phyloP scores from a whole-genome alignment of 2,888 invertebrate genomes.

The Congeria kusceri region DNA sequence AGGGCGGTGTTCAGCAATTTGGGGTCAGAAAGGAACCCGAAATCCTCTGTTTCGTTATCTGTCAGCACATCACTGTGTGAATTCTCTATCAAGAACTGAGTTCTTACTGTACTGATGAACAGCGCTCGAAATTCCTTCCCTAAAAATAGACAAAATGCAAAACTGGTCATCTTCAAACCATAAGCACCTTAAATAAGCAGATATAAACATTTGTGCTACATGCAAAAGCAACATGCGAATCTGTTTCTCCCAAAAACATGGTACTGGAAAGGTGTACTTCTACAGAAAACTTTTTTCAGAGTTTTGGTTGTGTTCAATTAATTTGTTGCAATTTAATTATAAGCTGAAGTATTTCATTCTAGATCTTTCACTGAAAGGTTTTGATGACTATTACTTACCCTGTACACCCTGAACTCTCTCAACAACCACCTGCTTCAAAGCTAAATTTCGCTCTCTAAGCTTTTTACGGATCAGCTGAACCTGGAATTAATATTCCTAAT shows the following conservation, averaged over 20 bases:
- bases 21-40: constrained; percentile 82
- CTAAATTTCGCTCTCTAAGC: constrained; percentile 68
- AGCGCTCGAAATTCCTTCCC: constrained; percentile 83
- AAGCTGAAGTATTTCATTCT: no score
- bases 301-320: no score
- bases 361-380: no score
- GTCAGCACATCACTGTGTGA: constrained; percentile 44
- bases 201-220: no score
- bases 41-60: constrained; percentile 77
- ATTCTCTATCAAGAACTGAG: constrained; percentile 70
- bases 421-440: constrained; percentile 74
- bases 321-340: no score
- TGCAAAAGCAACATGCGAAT: no score
- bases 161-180: no score
- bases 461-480: constrained; percentile 68
- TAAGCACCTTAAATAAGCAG: no score
- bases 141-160: constrained; percentile 51
- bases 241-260: no score
- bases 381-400: constrained; percentile 65
- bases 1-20: constrained; percentile 84
- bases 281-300: no score
- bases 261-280: no score
- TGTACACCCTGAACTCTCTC: constrained; percentile 81
- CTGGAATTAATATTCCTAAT: constrained; percentile 35
- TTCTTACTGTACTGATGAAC: constrained; percentile 82